Evolutionary conservation across 2,888 invertebrate species (phyloP).

Genomic region (Portevinia maculata): DNA sequence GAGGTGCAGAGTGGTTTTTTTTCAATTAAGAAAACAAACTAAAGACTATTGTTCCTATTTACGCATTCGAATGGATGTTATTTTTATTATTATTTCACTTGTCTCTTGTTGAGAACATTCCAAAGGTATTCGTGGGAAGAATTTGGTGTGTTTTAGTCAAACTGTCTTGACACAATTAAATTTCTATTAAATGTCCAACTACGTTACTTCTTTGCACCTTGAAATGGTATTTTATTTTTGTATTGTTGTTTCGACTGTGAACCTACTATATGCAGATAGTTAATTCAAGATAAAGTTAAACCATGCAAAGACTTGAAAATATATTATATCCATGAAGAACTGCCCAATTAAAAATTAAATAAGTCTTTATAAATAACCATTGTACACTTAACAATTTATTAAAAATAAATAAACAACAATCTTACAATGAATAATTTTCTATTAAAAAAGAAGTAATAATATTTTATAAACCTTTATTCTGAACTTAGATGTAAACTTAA

Average conservation of each 20-base stretch:
- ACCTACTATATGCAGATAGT: conserved; percentile 29
- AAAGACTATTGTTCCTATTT: conserved; percentile 69
- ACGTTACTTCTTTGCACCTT: conserved; percentile 42
- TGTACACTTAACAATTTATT: conserved; percentile 46
- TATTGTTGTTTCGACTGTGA: background rate
- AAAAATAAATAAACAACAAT: conserved; percentile 6
- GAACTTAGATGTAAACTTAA: conserved; percentile 36
- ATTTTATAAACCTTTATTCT: conserved; percentile 42
- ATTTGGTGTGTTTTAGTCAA: background rate
- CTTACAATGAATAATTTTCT: conserved; percentile 8
- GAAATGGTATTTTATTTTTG: conserved; percentile 5
- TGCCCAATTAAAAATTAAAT: conserved; percentile 34
- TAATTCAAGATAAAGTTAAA: conserved; percentile 11
- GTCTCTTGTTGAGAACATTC: conserved; percentile 54
- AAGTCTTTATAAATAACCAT: conserved; percentile 26
- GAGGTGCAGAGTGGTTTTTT: conserved; percentile 45
- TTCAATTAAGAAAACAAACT: conserved; percentile 20
- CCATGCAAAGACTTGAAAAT: background rate
- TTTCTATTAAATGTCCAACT: background rate
- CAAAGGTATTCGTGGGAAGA: conserved; percentile 22
- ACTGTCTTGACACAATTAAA: background rate
- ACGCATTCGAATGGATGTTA: conserved; percentile 46
- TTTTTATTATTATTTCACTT: conserved; percentile 9
- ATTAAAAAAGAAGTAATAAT: background rate
- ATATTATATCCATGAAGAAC: conserved; percentile 57